These are phyloP conservation scores for Danio jaintianensis DNA, from an alignment of 2,797 vertebrate genomes.

Conservation along the genomic window DNA sequence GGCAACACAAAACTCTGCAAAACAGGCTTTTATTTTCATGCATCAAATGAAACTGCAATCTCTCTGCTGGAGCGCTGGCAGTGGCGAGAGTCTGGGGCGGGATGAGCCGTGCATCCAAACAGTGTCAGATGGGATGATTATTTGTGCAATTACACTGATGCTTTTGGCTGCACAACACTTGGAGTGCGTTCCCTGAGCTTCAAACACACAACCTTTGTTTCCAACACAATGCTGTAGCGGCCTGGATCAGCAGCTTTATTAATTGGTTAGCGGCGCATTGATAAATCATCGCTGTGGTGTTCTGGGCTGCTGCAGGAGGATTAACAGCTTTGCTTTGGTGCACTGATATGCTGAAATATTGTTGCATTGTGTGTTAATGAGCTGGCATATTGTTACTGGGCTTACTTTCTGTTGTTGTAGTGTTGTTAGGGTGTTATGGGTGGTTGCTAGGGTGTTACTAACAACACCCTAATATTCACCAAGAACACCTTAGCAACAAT, in stretches of 20 bases:
- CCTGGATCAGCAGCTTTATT: not conserved
- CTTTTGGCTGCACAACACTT: not conserved
- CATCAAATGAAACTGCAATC: constrained; percentile 9
- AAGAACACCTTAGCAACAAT: too few relatives aligned
- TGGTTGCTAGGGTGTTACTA: not conserved
- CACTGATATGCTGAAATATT: too few relatives aligned
- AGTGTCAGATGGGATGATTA: not conserved
- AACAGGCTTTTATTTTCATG: constrained; percentile 22
- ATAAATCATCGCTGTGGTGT: not conserved
- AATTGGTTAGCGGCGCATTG: not conserved
- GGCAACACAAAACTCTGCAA: not conserved
- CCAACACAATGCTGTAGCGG: not conserved
- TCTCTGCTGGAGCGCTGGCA: not conserved
- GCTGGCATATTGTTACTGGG: too few relatives aligned
- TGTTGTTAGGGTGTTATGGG: not conserved
- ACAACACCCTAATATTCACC: too few relatives aligned
- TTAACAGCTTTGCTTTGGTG: too few relatives aligned
- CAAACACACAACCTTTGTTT: not conserved
- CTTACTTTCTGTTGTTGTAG: too few relatives aligned
- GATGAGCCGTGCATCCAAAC: not conserved
- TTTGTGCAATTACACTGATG: not conserved
- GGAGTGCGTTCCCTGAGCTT: too few relatives aligned
- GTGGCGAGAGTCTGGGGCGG: too few relatives aligned
- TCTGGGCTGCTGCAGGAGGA: not conserved
- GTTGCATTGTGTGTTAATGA: not conserved